Evolutionary conservation across 2,113 vertebrate species (phyloP).

Genomic region (Orycteropus afer): DNA sequence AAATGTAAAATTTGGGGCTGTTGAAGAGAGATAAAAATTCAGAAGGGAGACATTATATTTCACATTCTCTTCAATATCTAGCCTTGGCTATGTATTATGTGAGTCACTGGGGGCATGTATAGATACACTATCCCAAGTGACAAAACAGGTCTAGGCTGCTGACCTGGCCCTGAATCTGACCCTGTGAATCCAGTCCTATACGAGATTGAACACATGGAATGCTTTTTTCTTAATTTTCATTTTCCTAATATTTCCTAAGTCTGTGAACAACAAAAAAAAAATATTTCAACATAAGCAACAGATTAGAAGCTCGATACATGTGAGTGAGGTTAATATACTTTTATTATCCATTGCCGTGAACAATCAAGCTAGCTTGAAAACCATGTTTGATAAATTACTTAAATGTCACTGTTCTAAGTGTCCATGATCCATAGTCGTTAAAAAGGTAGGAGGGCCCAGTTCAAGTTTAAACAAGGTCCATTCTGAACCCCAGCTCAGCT

Average conservation of each 20-base stretch:
- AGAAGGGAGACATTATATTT: background rate
- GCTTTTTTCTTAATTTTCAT: too few relatives aligned
- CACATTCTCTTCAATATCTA: background rate
- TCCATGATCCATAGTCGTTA: background rate
- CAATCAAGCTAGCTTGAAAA: background rate
- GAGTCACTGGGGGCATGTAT: background rate
- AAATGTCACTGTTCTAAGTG: background rate
- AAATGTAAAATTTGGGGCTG: background rate
- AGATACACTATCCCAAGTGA: background rate
- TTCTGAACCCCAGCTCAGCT: background rate
- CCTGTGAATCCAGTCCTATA: background rate
- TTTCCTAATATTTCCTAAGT: background rate
- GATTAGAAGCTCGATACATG: background rate
- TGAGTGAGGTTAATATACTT: background rate
- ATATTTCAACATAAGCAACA: background rate
- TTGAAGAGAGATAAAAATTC: background rate
- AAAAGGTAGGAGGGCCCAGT: background rate
- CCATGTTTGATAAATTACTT: background rate
- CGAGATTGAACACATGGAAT: background rate
- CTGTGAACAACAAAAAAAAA: background rate
- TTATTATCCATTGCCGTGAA: background rate
- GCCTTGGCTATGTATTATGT: background rate
- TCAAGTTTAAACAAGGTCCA: background rate
- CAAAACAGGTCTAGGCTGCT: background rate
- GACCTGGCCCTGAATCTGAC: background rate